A percentile compares a stretch with the other conserved stretches of the same genome.
These are phyloP conservation scores for Plestiodon gilberti DNA, from an alignment of 2,113 vertebrate genomes.

Conservation along the genomic window DNA sequence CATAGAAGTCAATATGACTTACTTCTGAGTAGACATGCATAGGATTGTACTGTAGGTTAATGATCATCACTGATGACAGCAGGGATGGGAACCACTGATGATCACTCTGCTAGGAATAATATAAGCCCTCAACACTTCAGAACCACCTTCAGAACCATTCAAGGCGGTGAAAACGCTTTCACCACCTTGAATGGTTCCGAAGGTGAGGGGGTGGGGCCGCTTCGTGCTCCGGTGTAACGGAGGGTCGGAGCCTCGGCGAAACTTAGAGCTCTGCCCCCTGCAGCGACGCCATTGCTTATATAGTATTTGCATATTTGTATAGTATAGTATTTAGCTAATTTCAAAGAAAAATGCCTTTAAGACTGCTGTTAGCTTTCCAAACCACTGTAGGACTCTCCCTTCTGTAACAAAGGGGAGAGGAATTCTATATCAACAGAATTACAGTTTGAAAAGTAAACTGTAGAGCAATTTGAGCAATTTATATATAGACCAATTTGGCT, in stretches of 20 bases:
- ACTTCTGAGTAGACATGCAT: too few species aligned
- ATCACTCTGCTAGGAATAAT: background rate
- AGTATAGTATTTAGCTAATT: background rate
- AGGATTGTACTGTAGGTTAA: background rate
- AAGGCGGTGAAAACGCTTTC: too few species aligned
- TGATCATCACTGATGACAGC: background rate
- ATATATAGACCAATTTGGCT: background rate
- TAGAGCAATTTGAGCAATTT: too few species aligned
- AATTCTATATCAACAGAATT: background rate
- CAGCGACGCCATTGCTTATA: too few species aligned
- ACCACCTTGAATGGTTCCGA: too few species aligned
- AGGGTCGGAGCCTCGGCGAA: too few species aligned
- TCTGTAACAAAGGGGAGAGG: background rate
- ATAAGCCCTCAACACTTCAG: background rate
- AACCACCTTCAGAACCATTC: too few species aligned
- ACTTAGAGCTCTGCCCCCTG: too few species aligned
- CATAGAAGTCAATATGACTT: too few species aligned
- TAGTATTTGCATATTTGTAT: background rate
- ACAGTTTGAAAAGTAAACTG: background rate
- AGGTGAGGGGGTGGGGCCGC: too few species aligned
- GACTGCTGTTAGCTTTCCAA: background rate
- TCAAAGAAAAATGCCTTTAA: background rate
- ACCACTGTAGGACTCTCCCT: background rate
- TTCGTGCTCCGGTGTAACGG: too few species aligned
- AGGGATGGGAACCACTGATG: background rate